Evolutionary conservation across 2,113 vertebrate species (phyloP), one percentile per base, ranked within the genome.

Genomic region (Saccopteryx bilineata): DNA sequence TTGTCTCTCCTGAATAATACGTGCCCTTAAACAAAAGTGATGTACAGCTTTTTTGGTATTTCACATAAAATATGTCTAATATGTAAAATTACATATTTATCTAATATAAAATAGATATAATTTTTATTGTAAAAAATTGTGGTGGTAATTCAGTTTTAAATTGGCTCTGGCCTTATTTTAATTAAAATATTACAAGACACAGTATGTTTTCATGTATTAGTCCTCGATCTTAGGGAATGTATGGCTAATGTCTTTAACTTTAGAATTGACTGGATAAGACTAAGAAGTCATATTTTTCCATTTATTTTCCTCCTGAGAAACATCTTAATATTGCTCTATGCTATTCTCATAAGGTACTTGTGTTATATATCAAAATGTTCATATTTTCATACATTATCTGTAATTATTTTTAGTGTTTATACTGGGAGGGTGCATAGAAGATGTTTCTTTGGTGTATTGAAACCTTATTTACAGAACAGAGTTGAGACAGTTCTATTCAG

Each of bases 1-100:
- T 98, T 98, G 94, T 97, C 86, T 97, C 82, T 95, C 69, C 78
- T 92, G 85, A 97, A 96, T 93, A 97, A 98, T 8, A 28, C 69
- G 46, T 63, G 56, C 82, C 86, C 84, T 97, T 97, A 94, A 90
- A 97, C 91, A 94, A 48, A 13, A 96, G 82, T 39, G 94, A 96
- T 74, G 76, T 82, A 15, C 95, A 84, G 9, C 21, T 93, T 46
- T 92, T 46, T 74, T 97, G 87, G 33, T 88, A 60, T 78, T 85
- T 95, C 87, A 63, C 72, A 95, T 95, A 52, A 87, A 82, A 33
- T 52, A 91, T 18, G 5, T 46, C 24, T 69, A 71, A 50, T 65
- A 65, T 50, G 46, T 65, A 31, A 82, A 82, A 63, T 63, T 48
- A 82, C 24, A 48, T 26, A 28, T 11, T 2, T 18, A 26, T 68